These are phyloP conservation scores for Drosophila kanapiae DNA, from an alignment of 1,140 invertebrate species.

Conservation along the genomic window DNA sequence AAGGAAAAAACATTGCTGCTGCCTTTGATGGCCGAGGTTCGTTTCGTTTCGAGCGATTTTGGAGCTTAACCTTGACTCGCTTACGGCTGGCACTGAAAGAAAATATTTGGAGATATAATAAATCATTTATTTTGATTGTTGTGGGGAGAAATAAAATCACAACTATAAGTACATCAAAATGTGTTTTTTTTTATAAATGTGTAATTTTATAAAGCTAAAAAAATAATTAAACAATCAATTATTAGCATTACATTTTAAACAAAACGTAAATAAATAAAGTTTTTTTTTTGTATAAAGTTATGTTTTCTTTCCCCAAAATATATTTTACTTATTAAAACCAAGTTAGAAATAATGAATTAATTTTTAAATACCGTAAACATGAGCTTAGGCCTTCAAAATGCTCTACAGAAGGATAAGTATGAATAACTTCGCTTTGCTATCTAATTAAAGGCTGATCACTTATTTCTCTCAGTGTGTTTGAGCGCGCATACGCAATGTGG, in stretches of 20 bases:
- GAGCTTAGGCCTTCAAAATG: background rate
- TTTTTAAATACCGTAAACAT: background rate
- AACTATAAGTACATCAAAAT: no score
- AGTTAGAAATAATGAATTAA: background rate
- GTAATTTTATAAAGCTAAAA: no score
- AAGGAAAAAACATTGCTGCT: conserved; percentile 43
- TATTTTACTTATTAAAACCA: no score
- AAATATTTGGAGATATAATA: background rate
- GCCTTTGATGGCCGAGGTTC: conserved; percentile 54
- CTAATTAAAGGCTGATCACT: background rate
- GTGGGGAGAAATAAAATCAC: no score
- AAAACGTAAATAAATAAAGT: no score
- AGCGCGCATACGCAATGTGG: conserved; percentile 77
- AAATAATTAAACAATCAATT: no score
- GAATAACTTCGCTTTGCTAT: background rate
- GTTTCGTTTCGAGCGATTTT: conserved; percentile 73
- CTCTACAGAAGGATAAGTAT: rapidly evolving
- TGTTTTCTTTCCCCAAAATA: no score
- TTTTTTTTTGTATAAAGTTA: no score
- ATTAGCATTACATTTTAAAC: no score
- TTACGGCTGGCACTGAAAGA: conserved; percentile 61
- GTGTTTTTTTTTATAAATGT: background rate
- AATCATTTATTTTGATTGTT: no score
- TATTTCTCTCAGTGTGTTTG: conserved; percentile 5
- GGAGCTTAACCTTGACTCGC: conserved; percentile 81